Base-by-base conservation (phyloP, 2,113 vertebrate species). In the Asarcornis scutulata region DNA sequence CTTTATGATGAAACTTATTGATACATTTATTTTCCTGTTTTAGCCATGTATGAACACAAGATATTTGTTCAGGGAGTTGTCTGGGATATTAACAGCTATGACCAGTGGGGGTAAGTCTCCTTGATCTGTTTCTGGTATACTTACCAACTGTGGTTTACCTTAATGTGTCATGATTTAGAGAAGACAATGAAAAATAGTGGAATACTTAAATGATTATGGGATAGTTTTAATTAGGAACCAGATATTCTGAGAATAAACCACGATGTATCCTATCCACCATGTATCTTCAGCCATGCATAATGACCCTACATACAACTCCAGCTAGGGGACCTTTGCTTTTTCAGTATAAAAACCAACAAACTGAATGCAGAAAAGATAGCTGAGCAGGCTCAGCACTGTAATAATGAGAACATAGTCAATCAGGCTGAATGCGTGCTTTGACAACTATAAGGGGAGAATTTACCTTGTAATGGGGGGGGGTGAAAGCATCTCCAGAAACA, bases 1-100 rank as follows among this genome's bases (percentile, higher is more conserved):
- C 23, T 58, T 60, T 77, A 3, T 81, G 38, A 31, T 52, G 1
- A 56, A 34, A 9, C 17, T 79, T 48, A 31, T 8, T 87, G 22
- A 91, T 83, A 8, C n/a, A 13, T 25, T 53, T 72, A 2, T 78
- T 27, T 95, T 64, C 82, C 22, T 87, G 13, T 20, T 81, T 95
- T 95, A 99, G 99, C 99, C 52, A 98, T 99, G 99, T 99, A 99
- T 20, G 99, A 99, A 63, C 99, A 99, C 97, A 99, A 99, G 98
- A 99, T 99, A 98, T 99, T 99, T 59, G 98, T 99, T 46, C 99
- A 99, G 98, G 99, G 99, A 17, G 32, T 99, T 92, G 98, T 99
- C 59, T 99, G 99, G 99, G 98, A 99, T 94, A 98, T 99, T 95
- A 99, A 99, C 98, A 99, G 99, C 97, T 99, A 99, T 26, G 99